These are phyloP conservation scores for Danionella dracula DNA, from an alignment of 2,797 vertebrate genomes.

Conservation along the genomic window DNA sequence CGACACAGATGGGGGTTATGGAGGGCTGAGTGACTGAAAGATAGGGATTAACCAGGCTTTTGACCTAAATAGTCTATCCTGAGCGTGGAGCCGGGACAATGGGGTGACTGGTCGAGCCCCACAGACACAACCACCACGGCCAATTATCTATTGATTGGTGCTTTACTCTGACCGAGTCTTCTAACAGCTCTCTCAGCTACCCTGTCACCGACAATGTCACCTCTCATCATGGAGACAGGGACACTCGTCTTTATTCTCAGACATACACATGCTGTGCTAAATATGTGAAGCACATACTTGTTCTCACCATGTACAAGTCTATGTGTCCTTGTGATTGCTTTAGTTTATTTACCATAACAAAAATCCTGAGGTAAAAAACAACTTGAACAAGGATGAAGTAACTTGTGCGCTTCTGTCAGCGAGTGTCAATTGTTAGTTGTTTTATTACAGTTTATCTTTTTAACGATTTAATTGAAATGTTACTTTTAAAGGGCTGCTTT, in stretches of 20 bases:
- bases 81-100: conserved; percentile 66
- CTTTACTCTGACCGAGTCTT: conserved; percentile 74
- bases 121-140: conserved; percentile 51
- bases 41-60: conserved; percentile 72
- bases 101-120: conserved; percentile 69
- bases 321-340: not conserved
- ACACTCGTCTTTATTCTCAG: conserved; percentile 20
- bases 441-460: no score
- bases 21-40: conserved; percentile 47
- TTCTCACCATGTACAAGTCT: not conserved
- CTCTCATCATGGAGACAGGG: conserved; percentile 57
- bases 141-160: conserved; percentile 88
- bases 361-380: not conserved
- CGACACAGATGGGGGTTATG: conserved; percentile 52
- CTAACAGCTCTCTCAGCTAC: no score
- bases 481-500: no score
- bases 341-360: not conserved
- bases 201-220: no score
- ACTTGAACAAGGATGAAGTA: not conserved
- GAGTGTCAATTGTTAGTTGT: no score
- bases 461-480: no score
- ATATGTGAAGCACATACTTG: not conserved
- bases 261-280: not conserved
- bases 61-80: conserved; percentile 87
- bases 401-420: no score